These are phyloP conservation scores for Melanocharis versteri DNA, from an alignment of 2,113 vertebrate species.

Conservation along the genomic window DNA sequence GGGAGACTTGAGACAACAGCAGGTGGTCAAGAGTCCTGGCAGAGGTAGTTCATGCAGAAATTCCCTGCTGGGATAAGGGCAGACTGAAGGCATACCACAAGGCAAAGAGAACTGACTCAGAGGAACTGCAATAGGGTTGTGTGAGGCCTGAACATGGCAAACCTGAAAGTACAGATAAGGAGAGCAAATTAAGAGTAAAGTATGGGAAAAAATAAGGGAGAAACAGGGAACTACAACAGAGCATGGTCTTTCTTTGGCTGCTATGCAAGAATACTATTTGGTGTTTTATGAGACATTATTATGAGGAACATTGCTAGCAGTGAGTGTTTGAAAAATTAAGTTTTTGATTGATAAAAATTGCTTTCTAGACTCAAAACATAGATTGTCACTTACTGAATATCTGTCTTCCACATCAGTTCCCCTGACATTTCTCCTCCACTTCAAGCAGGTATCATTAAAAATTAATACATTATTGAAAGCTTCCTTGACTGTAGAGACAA, in stretches of 20 bases:
- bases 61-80: background rate
- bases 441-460: slow-evolving; percentile 83
- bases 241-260: background rate
- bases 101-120: background rate
- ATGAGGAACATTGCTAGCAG: background rate
- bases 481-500: slow-evolving; percentile 64
- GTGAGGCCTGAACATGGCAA: background rate
- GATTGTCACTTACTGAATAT: slow-evolving; percentile 68
- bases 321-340: background rate
- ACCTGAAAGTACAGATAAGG: background rate
- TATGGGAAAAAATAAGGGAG: background rate
- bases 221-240: background rate
- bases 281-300: background rate
- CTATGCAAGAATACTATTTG: background rate
- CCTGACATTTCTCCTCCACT: slow-evolving; percentile 76
- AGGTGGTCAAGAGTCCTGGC: background rate
- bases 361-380: background rate
- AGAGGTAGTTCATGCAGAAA: background rate
- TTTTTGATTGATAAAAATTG: background rate
- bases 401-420: slow-evolving; percentile 65
- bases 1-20: background rate
- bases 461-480: slow-evolving; percentile 73
- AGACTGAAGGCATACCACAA: background rate
- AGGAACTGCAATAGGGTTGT: background rate
- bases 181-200: background rate